Base-by-base conservation (phyloP, 2,113 vertebrate genomes). In the Spheniscus mendiculus region DNA sequence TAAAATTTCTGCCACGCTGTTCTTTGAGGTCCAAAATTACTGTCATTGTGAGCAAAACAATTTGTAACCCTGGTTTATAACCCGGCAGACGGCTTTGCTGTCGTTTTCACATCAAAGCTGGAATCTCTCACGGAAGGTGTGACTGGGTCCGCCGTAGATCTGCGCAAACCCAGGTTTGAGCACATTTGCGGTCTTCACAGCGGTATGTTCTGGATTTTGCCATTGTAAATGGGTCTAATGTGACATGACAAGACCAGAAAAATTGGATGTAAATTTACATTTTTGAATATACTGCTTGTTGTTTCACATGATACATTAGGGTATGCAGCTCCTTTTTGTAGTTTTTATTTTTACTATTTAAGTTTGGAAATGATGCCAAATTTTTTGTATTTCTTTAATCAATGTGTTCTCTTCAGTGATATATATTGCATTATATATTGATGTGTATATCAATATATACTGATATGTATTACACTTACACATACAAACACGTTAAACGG, bases 361-460 rank as follows among this genome's bases (percentile, higher is more conserved):
- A 98, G 98, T 98, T 98, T 98, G 98, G 98, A 99, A 98, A 99
- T 98, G 98, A 98, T 98, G 98, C 98, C 98, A 98, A 98, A 98
- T 98, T 99, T 99, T 98, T 98, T 98, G 98, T 98, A 98, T 98
- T 98, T 98, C 98, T 98, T 98, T 98, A 98, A 99, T 98, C 98
- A 98, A 98, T 98, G 98, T 98, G 98, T 98, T 98, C 97, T 98
- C 98, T 98, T 98, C 94, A 40, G 98, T 99, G 98, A 98, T 98
- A 98, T 98, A 98, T 98, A 98, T 98, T 98, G 98, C 98, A 99
- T 98, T 98, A 98, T 98, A 98, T 98, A 98, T 98, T 98, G 98
- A 98, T 98, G 98, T 98, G 98, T 98, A 98, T 98, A 98, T 98
- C 98, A 98, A 99, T 98, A 98, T 98, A 98, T 99, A 98, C 98